Evolutionary conservation across 2,888 invertebrate species (phyloP), one percentile per base, ranked within the genome.

Genomic region (Habrosyne pyritoides): DNA sequence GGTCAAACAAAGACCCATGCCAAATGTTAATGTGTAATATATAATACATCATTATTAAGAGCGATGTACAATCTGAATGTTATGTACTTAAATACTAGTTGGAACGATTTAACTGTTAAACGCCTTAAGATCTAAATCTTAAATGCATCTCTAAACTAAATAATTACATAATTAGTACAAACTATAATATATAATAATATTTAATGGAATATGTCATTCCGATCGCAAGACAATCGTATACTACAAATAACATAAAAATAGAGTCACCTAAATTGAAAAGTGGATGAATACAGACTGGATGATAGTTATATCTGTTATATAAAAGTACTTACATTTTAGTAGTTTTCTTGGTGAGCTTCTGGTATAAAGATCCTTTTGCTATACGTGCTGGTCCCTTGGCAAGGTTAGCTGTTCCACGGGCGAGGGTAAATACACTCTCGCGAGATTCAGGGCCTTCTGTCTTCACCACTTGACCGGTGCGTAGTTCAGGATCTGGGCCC

Each of bases 281-380:
- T 42, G 18, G 18, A 42, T 42, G 42, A 42, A 42, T 42, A 42
- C 42, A 42, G 8, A 18, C 42, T 42, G n/a, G n/a, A n/a, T n/a
- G 42, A 42, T 18, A n/a, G 42, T 8, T n/a, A 36, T 8, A 24
- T 53, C 18, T 53, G 51, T n/a, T 30, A 18, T 33, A 7, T 28
- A 28, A 52, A 52, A 55, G 22, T 10, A 80, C 86, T 80, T 69
- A 88, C 85, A 89, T 84, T 74, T 88, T 89, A 14, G 88, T 79
- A 4, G 86, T 77, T 59, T 90, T 89, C 63, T 91, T 91, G 64
- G 93, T 94, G 52, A 95, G 85, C 75, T 96, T 95, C 48, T 95
- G 94, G 81, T 96, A 97, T 59, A 97, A 94, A 69, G 96, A 96
- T 26, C 97, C 97, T 77, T 96, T 96, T 47, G 96, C 96, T 53